Conservation (phyloP, 2,113 vertebrate species). For the Barnardius zonarius region DNA sequence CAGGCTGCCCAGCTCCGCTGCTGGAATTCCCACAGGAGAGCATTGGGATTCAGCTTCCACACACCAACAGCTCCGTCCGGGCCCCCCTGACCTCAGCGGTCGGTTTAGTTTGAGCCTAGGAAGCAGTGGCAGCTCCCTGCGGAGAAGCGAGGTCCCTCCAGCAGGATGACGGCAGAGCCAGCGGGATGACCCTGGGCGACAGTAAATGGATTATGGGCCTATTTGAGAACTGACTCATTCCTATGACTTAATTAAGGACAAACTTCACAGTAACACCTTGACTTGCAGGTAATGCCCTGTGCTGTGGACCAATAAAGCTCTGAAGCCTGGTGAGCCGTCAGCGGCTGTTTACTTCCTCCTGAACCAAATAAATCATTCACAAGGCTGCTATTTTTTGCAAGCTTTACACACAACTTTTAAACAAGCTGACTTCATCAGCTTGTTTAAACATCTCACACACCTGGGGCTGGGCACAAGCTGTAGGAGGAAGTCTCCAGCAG, state of each 20-base stretch:
- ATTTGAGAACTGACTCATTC: not conserved
- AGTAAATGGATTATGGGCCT: not conserved
- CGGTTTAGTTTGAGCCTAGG: accelerated
- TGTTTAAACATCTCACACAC: not conserved
- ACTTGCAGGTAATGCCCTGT: not conserved
- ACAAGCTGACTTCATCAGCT: not conserved
- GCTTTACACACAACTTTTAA: not conserved
- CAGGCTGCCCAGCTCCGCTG: accelerated
- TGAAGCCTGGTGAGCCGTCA: not conserved
- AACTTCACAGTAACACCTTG: not conserved
- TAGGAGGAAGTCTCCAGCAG: not conserved
- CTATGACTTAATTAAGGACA: not conserved
- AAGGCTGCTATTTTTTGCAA: not conserved
- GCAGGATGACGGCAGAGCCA: not conserved
- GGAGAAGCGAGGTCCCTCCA: not conserved
- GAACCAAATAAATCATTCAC: not conserved
- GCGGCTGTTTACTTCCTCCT: not conserved
- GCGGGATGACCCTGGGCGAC: not conserved
- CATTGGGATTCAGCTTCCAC: accelerated
- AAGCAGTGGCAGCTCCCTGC: not conserved
- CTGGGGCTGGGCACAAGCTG: not conserved
- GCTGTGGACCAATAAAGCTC: not conserved
- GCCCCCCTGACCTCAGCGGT: accelerated
- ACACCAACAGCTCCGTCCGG: accelerated
- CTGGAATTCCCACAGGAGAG: not conserved